Base-by-base conservation (phyloP, 2,888 invertebrate species). In the Junonia oenone region DNA sequence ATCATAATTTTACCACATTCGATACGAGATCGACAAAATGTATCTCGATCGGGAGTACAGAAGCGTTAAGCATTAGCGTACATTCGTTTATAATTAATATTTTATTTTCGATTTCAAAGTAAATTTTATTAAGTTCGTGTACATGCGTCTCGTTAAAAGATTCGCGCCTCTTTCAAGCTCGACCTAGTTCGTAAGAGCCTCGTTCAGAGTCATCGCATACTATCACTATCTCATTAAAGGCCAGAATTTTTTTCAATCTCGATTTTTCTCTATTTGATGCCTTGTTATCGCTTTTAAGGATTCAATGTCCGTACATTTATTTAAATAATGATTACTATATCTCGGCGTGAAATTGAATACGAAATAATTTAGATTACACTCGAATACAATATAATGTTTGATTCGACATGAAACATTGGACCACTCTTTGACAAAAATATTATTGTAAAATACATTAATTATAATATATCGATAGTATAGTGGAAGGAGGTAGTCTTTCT, bases 121-220 rank as follows among this genome's bases (percentile, higher is more conserved):
- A 5, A 2, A 11, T 40, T 40, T 40, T n/a, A 19, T 17, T 40
- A 40, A 40, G 38, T 40, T 19, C 11, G 1, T 4, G 11, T 4
- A 11, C 46, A 43, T 40, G 38, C 38, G n/a, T 40, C 19, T 40
- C 19, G 38, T 45, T 55, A 51, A 52, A 48, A 52, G 50, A 50
- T 55, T 47, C 55, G 55, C 54, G 45, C 55, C 45, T 40, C 40
- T 49, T 49, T 38, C 45, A 37, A 60, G 50, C 45, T 60, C 51
- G 60, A 54, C 57, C 60, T 33, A 33, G 31, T 33, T 33, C 31
- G 3, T 11, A 33, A 33, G 60, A 60, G 60, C 45, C 59, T 57
- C 49, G 46, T 49, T 57, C 49, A 57, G 49, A 57, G 46, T 49
- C 51, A 45, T 29, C 48, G 45, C 40, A 22, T 50, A 40, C 57